Percentiles rank a stretch among this genome's conserved stretches.
Evolutionary conservation across 2,888 invertebrate species (phyloP).

Genomic region (Luperina nickerlii): DNA sequence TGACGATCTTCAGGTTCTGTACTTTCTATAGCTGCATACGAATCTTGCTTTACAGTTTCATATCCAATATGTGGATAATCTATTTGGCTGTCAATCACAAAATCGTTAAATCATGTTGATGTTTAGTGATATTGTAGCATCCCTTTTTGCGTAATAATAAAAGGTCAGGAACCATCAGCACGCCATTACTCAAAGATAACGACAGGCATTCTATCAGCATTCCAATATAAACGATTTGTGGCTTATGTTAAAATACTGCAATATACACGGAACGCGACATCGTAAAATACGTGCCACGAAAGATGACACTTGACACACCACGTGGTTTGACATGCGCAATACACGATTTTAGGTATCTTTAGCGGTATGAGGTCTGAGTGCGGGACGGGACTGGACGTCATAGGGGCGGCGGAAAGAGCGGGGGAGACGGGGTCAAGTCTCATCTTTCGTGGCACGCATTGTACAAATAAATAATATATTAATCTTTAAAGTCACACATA

Average conservation of each 20-base stretch:
- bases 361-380: too few species aligned
- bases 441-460: too few species aligned
- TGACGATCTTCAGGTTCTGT: not conserved
- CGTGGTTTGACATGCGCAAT: too few species aligned
- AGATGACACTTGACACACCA: too few species aligned
- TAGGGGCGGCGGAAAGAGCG: too few species aligned
- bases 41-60: not conserved
- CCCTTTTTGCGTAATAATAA: not conserved
- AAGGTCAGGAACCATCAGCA: not conserved
- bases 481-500: slow-evolving; percentile 20
- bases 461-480: slow-evolving; percentile 55
- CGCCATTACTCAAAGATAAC: too few species aligned
- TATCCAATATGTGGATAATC: not conserved
- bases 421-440: too few species aligned
- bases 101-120: not conserved
- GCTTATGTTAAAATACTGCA: slow-evolving; percentile 46
- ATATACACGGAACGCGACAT: slow-evolving; percentile 18
- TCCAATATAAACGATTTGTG: slow-evolving; percentile 36
- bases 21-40: not conserved
- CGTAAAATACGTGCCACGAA: not conserved
- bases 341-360: too few species aligned
- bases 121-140: not conserved
- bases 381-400: too few species aligned
- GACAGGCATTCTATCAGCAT: slow-evolving; percentile 15
- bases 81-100: not conserved